These are phyloP conservation scores for Perizoma flavofasciatum DNA, from an alignment of 2,888 invertebrate genomes.

Conservation along the genomic window DNA sequence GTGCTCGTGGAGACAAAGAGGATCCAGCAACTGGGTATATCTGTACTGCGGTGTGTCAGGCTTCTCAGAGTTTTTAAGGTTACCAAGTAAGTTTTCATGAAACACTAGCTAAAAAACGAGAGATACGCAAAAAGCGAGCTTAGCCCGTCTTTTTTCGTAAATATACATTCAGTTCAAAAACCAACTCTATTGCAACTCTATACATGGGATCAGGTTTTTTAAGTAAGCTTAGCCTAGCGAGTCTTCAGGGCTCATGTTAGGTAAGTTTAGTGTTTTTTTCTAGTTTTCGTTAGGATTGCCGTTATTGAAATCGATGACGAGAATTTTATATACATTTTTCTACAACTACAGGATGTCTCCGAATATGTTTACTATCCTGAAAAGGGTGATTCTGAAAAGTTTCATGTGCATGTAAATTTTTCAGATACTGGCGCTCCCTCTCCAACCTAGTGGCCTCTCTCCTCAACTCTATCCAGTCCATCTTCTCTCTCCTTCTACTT, in stretches of 20 bases:
- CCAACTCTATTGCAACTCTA: too few species aligned
- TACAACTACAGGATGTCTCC: too few species aligned
- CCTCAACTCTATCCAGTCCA: slow-evolving; percentile 99
- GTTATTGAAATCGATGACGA: too few species aligned
- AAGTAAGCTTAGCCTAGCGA: too few species aligned
- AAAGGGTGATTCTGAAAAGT: too few species aligned
- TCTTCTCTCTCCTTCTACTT: slow-evolving; percentile 97
- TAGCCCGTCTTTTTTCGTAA: slow-evolving; percentile 2
- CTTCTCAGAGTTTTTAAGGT: slow-evolving; percentile 99
- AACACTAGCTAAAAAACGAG: background rate
- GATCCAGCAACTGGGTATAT: slow-evolving; percentile 98
- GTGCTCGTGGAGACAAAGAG: slow-evolving; percentile 92
- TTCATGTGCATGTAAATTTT: slow-evolving; percentile 42
- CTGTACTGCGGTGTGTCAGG: slow-evolving; percentile 98
- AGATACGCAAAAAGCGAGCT: slow-evolving; percentile 5
- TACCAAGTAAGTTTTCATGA: slow-evolving; percentile 92
- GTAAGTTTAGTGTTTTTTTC: too few species aligned
- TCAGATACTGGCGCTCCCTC: slow-evolving; percentile 98
- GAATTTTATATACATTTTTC: too few species aligned
- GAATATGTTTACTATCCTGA: too few species aligned
- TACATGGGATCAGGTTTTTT: too few species aligned
- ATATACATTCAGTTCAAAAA: too few species aligned
- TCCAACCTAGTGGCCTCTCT: slow-evolving; percentile 99
- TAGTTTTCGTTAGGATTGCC: too few species aligned
- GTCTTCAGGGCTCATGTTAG: too few species aligned